Conservation (phyloP, 2,888 invertebrate species). For the Tridacna gigas region DNA sequence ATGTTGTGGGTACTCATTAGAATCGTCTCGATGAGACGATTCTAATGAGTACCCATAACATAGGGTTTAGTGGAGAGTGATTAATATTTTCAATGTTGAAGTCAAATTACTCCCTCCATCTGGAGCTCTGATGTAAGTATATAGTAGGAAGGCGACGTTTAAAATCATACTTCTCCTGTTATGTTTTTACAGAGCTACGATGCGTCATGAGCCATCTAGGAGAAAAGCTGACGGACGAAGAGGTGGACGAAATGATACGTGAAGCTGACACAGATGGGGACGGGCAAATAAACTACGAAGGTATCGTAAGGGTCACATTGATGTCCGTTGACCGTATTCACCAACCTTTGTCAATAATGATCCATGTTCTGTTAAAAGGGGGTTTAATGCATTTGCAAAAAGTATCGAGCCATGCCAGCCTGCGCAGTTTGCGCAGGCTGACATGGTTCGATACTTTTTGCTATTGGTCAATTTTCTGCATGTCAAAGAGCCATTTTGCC, state of each 20-base stretch:
- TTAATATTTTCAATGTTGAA: background rate
- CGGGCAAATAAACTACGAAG: slow-evolving; percentile 99
- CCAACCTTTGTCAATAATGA: no score
- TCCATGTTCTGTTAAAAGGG: no score
- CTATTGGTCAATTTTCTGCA: no score
- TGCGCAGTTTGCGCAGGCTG: no score
- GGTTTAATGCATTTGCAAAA: no score
- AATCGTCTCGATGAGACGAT: background rate
- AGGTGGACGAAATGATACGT: slow-evolving; percentile 90
- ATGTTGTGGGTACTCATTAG: background rate
- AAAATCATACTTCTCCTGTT: background rate
- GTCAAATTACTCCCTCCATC: background rate
- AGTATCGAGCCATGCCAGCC: no score
- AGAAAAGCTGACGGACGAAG: slow-evolving; percentile 60
- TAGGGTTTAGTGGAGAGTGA: background rate
- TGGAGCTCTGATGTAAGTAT: background rate
- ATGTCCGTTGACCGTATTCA: no score
- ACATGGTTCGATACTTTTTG: no score
- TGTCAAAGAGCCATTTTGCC: no score
- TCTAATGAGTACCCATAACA: background rate
- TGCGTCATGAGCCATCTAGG: slow-evolving; percentile 87
- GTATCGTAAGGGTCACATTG: slow-evolving; percentile 44
- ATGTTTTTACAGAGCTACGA: slow-evolving; percentile 43
- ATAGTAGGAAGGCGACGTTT: no score
- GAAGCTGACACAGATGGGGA: slow-evolving; percentile 99